These are phyloP conservation scores for Tinamus guttatus DNA, from an alignment of 2,113 vertebrate genomes.

Conservation along the genomic window DNA sequence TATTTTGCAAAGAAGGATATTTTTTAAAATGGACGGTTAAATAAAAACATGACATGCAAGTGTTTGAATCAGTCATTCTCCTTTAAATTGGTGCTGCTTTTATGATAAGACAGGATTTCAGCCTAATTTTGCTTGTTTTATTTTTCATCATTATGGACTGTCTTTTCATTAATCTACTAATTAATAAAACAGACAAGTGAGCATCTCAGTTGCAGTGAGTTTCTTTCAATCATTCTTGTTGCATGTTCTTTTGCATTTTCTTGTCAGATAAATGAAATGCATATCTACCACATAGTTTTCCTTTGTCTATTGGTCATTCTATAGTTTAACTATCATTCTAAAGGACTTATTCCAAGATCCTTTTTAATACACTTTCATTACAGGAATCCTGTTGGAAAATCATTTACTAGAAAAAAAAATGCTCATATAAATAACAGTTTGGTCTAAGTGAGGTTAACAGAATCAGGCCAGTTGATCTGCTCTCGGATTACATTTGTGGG, in stretches of 20 bases:
- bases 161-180: not conserved
- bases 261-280: not conserved
- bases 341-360: not conserved
- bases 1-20: not conserved
- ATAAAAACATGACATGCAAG: not conserved
- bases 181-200: not conserved
- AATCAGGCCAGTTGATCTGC: not conserved
- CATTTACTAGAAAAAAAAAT: not conserved
- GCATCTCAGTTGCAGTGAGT: not conserved
- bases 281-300: not conserved
- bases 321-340: not conserved
- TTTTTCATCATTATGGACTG: not conserved
- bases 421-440: not conserved
- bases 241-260: not conserved
- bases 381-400: not conserved
- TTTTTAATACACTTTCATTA: not conserved
- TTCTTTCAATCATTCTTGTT: not conserved
- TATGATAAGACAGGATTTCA: not conserved
- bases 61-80: rapidly evolving
- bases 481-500: not conserved
- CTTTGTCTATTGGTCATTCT: not conserved
- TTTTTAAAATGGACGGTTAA: not conserved
- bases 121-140: not conserved
- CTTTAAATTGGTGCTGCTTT: not conserved
- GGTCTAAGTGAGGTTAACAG: not conserved